These are phyloP conservation scores for Drosophila ogumai DNA, from an alignment of 1,140 invertebrate genomes.

Conservation along the genomic window DNA sequence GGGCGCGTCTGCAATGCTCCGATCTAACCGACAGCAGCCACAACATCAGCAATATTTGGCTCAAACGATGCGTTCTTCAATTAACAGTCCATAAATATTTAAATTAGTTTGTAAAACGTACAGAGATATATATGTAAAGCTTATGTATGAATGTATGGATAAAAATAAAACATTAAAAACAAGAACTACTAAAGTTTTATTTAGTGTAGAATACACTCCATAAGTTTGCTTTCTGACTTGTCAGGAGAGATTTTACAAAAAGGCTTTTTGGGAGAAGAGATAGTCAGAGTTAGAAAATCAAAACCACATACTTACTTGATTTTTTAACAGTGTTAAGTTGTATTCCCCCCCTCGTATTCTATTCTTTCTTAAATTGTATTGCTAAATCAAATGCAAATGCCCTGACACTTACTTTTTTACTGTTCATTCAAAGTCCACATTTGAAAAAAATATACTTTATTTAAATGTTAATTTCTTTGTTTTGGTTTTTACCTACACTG, in stretches of 20 bases:
- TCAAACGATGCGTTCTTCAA: constrained; percentile 57
- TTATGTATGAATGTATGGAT: constrained; percentile 46
- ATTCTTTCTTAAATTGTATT: background rate
- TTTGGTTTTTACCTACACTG: constrained; percentile 31
- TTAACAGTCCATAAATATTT: constrained; percentile 83
- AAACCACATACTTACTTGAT: too few relatives aligned
- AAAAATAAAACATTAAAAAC: constrained; percentile 44
- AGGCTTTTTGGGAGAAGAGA: background rate
- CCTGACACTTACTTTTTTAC: background rate
- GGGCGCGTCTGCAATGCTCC: constrained; percentile 37
- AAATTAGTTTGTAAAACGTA: constrained; percentile 76
- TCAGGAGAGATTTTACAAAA: background rate
- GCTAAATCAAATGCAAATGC: background rate
- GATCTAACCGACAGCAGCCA: constrained; percentile 2
- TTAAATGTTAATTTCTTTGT: constrained; percentile 11
- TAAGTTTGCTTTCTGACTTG: background rate
- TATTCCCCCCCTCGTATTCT: background rate
- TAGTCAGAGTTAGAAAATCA: too few relatives aligned
- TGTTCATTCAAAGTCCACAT: background rate
- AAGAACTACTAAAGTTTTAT: background rate
- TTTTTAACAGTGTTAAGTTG: too few relatives aligned
- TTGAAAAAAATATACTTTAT: constrained; percentile 44
- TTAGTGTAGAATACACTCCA: background rate
- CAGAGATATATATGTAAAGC: constrained; percentile 60
- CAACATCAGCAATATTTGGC: constrained; percentile 42